Percentiles rank a stretch among this genome's conserved stretches.
phyloP scores from a whole-genome alignment of 92 coral and sea anemone genomes.

The Micromussa lordhowensis region DNA sequence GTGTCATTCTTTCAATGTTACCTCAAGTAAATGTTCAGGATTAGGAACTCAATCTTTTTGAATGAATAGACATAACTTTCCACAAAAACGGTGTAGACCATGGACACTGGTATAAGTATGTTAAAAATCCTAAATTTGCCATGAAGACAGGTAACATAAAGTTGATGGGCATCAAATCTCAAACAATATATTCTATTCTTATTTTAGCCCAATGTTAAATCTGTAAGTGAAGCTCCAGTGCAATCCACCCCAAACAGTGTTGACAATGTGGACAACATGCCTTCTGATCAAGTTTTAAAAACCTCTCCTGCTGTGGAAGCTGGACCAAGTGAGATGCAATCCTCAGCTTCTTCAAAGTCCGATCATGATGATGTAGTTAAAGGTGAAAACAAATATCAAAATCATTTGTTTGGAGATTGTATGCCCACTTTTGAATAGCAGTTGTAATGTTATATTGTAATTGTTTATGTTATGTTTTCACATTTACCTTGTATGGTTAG shows the following conservation, averaged over 20 bases:
- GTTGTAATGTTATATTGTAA: too few relatives aligned
- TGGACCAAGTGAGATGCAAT: background rate
- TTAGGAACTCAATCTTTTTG: too few relatives aligned
- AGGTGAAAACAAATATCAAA: slow-evolving; percentile 11
- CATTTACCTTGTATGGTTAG: too few relatives aligned
- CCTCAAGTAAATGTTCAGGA: too few relatives aligned
- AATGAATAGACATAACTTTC: too few relatives aligned
- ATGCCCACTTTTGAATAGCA: background rate
- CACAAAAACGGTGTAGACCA: too few relatives aligned
- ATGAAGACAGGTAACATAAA: background rate
- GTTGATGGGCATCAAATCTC: background rate
- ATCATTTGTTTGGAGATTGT: background rate
- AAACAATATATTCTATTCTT: background rate
- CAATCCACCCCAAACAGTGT: background rate
- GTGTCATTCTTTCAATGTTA: too few relatives aligned
- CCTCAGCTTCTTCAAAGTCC: slow-evolving; percentile 9
- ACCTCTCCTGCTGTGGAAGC: background rate
- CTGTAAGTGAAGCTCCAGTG: background rate
- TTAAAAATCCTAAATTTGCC: too few relatives aligned
- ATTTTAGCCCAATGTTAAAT: background rate
- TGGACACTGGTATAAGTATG: too few relatives aligned
- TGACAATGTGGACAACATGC: background rate
- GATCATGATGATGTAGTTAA: slow-evolving; percentile 2
- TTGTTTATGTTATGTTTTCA: too few relatives aligned
- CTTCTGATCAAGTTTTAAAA: background rate